Percentiles rank a stretch among this genome's conserved stretches.
Conservation (phyloP, 1,140 invertebrate genomes). For the Drosophila bocki region DNA sequence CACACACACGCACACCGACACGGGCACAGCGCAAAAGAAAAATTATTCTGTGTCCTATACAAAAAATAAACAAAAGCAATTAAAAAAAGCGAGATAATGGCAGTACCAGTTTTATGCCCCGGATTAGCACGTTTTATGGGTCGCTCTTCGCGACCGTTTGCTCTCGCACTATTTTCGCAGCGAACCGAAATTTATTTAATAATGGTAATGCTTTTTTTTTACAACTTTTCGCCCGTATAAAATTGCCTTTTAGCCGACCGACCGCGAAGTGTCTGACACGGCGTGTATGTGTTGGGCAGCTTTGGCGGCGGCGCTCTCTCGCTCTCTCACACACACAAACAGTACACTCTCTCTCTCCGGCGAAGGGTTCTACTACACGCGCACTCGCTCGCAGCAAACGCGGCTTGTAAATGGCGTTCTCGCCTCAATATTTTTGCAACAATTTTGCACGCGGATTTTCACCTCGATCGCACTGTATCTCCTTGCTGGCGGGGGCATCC, state of each 20-base stretch:
- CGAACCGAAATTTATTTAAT: constrained; percentile 37
- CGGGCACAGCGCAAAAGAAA: constrained; percentile 77
- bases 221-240: constrained; percentile 71
- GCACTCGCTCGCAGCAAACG: constrained; percentile 56
- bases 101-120: constrained; percentile 66
- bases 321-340: constrained; percentile 33
- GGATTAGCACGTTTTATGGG: constrained; percentile 63
- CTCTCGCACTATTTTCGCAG: constrained; percentile 15
- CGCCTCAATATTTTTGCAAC: constrained; percentile 77
- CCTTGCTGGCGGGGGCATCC: constrained; percentile 22
- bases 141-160: constrained; percentile 30
- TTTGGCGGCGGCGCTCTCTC: constrained; percentile 55
- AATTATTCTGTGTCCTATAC: constrained; percentile 74
- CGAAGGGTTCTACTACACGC: constrained; percentile 47
- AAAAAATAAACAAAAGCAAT: constrained; percentile 84
- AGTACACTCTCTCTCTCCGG: constrained; percentile 43
- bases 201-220: constrained; percentile 61
- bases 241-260: constrained; percentile 76
- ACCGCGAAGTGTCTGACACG: constrained; percentile 73
- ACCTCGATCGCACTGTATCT: constrained; percentile 51
- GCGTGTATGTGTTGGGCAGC: constrained; percentile 79
- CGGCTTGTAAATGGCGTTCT: constrained; percentile 72
- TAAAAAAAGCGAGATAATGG: constrained; percentile 71
- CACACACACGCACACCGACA: constrained; percentile 34
- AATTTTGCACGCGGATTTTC: constrained; percentile 54